Evolutionary conservation across 2,888 invertebrate genomes (phyloP), one percentile per base, ranked within the genome.

Genomic region (Chelonus formosanus): DNA sequence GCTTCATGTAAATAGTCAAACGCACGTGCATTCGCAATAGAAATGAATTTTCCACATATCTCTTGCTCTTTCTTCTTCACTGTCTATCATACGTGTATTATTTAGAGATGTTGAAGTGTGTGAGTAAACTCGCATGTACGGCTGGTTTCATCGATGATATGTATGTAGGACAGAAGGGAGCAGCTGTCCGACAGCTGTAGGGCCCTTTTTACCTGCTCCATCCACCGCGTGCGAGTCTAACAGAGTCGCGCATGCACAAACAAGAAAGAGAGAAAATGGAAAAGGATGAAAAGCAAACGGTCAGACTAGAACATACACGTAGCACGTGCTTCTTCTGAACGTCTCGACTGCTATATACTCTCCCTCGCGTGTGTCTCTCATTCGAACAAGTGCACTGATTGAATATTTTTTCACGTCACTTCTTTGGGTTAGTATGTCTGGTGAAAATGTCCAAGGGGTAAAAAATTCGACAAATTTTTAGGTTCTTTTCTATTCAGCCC

Each of bases 151-250:
- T 82, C 80, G 74, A 72, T 76, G 77, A 82, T 52, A 52, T 52
- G 81, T 81, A 82, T 83, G 77, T 82, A 80, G 83, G 83, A 83
- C 83, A 83, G 78, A 79, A 78, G 75, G 60, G 81, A 79, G 83
- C 83, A 84, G 84, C 84, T 84, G 84, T 81, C 81, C 71, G 84
- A 83, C 84, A 84, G 84, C 84, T 84, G 83, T 82, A 80, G 76
- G 79, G 79, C 78, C 80, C 81, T 82, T 84, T 83, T 83, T 83
- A 83, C 84, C 83, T 82, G 82, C 78, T 77, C 70, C 76, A 73
- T 76, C 73, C 74, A 71, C 69, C 75, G 74, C 71, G 75, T 73
- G 73, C 74, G 73, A 74, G 70, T 72, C 70, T 45, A 40, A 6
- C 10, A 44, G 4, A 45, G 6, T 40, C 56, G 48, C 31, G 35